Evolutionary conservation across 2,888 invertebrate genomes (phyloP).

Genomic region (Acrobeloides nanus): DNA sequence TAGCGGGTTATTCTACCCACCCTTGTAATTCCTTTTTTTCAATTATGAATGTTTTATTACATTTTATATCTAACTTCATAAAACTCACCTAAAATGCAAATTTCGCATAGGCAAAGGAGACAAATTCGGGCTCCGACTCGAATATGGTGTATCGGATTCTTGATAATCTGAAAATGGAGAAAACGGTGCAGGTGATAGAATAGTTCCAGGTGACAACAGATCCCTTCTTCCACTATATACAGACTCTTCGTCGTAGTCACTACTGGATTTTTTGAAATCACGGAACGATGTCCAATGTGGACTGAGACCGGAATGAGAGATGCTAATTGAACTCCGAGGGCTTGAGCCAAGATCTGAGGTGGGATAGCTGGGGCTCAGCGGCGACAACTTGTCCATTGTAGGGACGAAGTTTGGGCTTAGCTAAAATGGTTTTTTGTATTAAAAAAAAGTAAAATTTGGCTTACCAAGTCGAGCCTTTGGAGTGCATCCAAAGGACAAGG

Average conservation of each 20-base stretch:
- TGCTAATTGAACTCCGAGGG: conserved; percentile 39
- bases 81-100: conserved; percentile 27
- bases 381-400: conserved; percentile 31
- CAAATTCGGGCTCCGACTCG: conserved; percentile 37
- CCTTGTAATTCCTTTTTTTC: no score
- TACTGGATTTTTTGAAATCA: conserved; percentile 26
- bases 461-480: conserved; percentile 48
- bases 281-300: conserved; percentile 46
- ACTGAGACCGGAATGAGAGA: conserved; percentile 30
- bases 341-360: conserved; percentile 50
- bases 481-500: conserved; percentile 50
- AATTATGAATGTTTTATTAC: no score
- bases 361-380: conserved; percentile 45
- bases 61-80: neutral
- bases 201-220: conserved; percentile 36
- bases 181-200: conserved; percentile 48
- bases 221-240: conserved; percentile 28
- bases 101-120: conserved; percentile 22
- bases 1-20: no score
- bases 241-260: conserved; percentile 31
- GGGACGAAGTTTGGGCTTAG: conserved; percentile 32
- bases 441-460: conserved; percentile 1
- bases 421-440: conserved; percentile 21
- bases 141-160: conserved; percentile 40
- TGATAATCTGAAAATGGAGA: conserved; percentile 44